These are phyloP conservation scores for Oxygymnocypris stewartii DNA, from an alignment of 2,113 vertebrate species.

Conservation along the genomic window DNA sequence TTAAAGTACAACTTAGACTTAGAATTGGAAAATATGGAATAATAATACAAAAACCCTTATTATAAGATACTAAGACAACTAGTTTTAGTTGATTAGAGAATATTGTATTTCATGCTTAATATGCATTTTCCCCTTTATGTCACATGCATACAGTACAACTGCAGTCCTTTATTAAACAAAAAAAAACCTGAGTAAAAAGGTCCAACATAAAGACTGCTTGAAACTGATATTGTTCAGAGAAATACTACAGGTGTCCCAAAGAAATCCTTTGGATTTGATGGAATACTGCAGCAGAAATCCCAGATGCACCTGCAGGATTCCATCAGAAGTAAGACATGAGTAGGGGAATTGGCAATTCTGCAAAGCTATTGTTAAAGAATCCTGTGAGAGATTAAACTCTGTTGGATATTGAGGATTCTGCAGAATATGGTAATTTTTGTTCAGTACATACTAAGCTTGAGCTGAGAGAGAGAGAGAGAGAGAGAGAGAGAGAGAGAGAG, in stretches of 20 bases:
- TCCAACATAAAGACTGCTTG: background rate
- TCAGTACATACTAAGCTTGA: background rate
- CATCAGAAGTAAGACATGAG: background rate
- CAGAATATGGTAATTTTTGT: background rate
- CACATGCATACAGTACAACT: background rate
- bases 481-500: no score
- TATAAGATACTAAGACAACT: background rate
- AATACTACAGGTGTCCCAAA: conserved; percentile 5
- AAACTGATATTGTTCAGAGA: conserved; percentile 1
- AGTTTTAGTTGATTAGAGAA: background rate
- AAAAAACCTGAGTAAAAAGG: background rate
- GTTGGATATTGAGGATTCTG: conserved; percentile 5
- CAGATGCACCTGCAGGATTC: conserved; percentile 14
- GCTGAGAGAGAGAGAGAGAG: no score
- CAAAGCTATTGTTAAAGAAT: conserved; percentile 12
- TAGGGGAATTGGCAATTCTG: conserved; percentile 19
- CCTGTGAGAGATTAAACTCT: conserved; percentile 5
- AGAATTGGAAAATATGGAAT: background rate
- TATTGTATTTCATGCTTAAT: background rate
- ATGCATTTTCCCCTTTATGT: background rate
- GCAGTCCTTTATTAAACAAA: background rate
- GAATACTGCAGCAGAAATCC: conserved; percentile 5
- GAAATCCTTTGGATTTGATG: conserved; percentile 21
- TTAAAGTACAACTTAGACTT: background rate
- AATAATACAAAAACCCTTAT: background rate